phyloP scores from a whole-genome alignment of 2,888 invertebrate genomes.

The Melanostoma scalare region DNA sequence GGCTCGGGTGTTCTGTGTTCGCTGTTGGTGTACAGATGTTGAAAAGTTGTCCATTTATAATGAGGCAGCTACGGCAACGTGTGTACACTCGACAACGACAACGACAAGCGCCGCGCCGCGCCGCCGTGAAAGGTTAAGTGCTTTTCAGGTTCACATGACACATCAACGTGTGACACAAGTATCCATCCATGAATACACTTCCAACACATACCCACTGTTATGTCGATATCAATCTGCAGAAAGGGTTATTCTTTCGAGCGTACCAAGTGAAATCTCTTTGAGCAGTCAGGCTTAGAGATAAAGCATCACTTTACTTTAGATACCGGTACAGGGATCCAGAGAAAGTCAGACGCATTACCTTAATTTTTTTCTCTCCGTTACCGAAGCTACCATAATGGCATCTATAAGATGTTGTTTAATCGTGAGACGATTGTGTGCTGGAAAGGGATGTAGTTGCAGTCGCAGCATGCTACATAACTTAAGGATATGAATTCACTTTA shows the following conservation, averaged over 20 bases:
- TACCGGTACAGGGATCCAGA: not conserved
- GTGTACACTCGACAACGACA: conserved; percentile 17
- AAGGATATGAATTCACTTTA: conserved; percentile 55
- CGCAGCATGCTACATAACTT: not conserved
- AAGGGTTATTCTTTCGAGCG: conserved; percentile 19
- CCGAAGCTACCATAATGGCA: conserved; percentile 1
- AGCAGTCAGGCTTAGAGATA: conserved; percentile 48
- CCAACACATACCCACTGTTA: conserved; percentile 4
- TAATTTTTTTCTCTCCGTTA: conserved; percentile 44
- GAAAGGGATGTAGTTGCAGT: conserved; percentile 26
- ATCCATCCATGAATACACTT: conserved; percentile 10
- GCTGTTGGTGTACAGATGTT: conserved; percentile 20
- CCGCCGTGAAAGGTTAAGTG: conserved; percentile 65
- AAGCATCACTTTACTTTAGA: conserved; percentile 63
- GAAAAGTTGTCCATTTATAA: conserved; percentile 60
- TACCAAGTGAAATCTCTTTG: conserved; percentile 45
- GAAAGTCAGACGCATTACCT: conserved; percentile 63
- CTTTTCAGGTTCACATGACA: conserved; percentile 67
- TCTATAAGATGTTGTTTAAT: conserved; percentile 44
- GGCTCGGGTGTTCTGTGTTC: conserved; percentile 14
- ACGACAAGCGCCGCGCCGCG: not conserved
- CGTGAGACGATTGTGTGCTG: conserved; percentile 46
- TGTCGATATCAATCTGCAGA: conserved; percentile 38
- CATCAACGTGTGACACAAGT: conserved; percentile 43
- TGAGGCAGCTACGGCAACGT: conserved; percentile 44